Evolutionary conservation across 2,113 vertebrate genomes (phyloP).

Genomic region (Sinocyclocheilus rhinocerous): DNA sequence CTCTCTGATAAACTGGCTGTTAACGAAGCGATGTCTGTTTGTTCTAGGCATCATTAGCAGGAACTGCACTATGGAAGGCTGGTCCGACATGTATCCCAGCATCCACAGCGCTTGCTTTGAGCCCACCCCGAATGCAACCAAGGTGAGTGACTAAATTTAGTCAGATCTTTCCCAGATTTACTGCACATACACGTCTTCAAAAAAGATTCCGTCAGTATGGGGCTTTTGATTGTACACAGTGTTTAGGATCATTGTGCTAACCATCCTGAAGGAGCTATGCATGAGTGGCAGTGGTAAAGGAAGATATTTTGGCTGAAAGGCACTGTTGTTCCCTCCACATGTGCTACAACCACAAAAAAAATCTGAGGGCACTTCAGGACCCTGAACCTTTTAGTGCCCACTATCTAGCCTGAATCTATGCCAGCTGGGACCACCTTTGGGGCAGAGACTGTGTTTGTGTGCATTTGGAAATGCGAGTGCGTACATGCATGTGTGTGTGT

Average conservation of each 20-base stretch:
- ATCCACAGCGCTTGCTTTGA: conserved; percentile 64
- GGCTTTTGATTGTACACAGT: conserved; percentile 4
- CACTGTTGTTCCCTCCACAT: conserved; percentile 7
- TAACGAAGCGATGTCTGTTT: conserved; percentile 28
- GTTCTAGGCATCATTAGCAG: conserved; percentile 69
- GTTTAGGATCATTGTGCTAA: conserved; percentile 16
- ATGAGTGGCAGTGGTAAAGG: neutral
- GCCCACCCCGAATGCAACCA: conserved; percentile 30
- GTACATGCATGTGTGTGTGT: conserved; percentile 1
- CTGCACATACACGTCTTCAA: neutral
- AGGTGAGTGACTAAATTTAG: conserved; percentile 59
- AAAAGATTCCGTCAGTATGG: neutral
- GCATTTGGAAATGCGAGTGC: conserved; percentile 16
- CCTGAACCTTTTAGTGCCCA: conserved; percentile 37
- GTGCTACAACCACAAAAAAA: neutral
- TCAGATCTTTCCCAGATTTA: neutral
- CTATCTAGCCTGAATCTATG: conserved; percentile 25
- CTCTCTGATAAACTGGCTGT: neutral
- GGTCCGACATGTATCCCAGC: conserved; percentile 67
- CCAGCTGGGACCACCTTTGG: conserved; percentile 32
- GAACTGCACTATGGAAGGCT: conserved; percentile 71
- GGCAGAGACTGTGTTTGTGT: conserved; percentile 20
- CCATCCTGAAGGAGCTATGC: conserved; percentile 4
- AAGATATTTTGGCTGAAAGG: conserved; percentile 29
- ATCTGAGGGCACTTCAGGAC: conserved; percentile 25